Evolutionary conservation across 2,797 vertebrate species (phyloP).

Genomic region (Poecilia gillii): DNA sequence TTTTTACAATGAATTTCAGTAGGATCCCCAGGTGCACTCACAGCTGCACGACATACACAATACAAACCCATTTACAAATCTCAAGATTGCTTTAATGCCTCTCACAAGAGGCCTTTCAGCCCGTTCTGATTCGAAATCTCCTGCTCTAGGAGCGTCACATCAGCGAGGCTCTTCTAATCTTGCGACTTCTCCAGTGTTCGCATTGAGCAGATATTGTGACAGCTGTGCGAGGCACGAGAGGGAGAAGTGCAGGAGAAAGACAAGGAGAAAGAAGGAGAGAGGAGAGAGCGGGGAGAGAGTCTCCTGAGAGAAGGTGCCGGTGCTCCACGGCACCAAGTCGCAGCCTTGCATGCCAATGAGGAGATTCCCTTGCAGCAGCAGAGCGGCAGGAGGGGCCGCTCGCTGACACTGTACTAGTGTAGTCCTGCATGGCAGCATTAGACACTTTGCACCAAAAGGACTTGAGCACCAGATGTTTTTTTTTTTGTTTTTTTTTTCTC

Average conservation of each 20-base stretch:
- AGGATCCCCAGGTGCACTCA: constrained; percentile 40
- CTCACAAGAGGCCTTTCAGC: constrained; percentile 63
- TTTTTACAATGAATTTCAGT: constrained; percentile 46
- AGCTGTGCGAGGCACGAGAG: constrained; percentile 61
- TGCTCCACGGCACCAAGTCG: constrained; percentile 73
- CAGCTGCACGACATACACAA: constrained; percentile 16
- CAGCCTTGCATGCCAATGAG: constrained; percentile 81
- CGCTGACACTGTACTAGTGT: constrained; percentile 59
- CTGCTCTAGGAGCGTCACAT: constrained; percentile 56
- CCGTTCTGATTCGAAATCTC: constrained; percentile 56
- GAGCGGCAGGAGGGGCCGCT: constrained; percentile 59
- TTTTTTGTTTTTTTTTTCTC: neutral
- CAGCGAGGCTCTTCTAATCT: constrained; percentile 51
- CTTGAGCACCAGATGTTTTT: constrained; percentile 34
- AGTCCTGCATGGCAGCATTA: constrained; percentile 62
- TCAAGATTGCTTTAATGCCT: constrained; percentile 61
- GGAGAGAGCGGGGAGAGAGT: constrained; percentile 63
- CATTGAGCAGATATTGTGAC: constrained; percentile 70
- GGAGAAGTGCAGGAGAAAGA: constrained; percentile 43
- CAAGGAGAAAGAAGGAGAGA: constrained; percentile 69
- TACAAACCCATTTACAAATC: constrained; percentile 47
- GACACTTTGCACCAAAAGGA: constrained; percentile 51
- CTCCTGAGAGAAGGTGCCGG: constrained; percentile 76
- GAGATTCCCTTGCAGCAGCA: constrained; percentile 79
- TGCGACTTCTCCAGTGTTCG: constrained; percentile 42